These are phyloP conservation scores for Drosophila athabasca DNA, from an alignment of 1,140 invertebrate genomes.

Conservation along the genomic window DNA sequence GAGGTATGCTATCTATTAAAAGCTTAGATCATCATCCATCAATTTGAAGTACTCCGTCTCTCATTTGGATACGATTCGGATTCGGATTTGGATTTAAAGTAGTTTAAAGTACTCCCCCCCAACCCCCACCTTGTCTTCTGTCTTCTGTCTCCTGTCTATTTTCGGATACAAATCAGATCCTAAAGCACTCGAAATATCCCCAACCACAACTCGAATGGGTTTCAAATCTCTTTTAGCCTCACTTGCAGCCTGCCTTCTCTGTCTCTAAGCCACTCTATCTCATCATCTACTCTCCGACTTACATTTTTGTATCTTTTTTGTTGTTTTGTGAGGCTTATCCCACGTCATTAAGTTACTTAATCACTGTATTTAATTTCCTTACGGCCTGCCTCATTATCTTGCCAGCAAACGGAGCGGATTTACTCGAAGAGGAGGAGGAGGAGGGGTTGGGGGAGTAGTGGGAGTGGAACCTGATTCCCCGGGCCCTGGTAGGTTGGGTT, in stretches of 20 bases:
- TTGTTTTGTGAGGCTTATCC: constrained; percentile 49
- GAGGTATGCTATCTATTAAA: constrained; percentile 3
- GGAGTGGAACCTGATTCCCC: constrained; percentile 25
- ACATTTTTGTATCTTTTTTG: too few relatives aligned
- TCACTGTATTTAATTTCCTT: constrained; percentile 79
- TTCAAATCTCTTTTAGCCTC: constrained; percentile 13
- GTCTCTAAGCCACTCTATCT: constrained; percentile 15
- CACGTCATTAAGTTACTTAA: constrained; percentile 82
- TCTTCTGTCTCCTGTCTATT: too few relatives aligned
- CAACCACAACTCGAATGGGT: constrained; percentile 20
- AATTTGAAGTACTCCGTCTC: constrained; percentile 14
- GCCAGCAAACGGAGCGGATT: constrained; percentile 34
- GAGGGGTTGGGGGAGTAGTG: background rate
- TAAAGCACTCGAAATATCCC: constrained; percentile 13
- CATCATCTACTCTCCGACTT: constrained; percentile 4
- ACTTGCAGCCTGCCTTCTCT: constrained; percentile 1
- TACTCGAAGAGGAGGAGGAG: constrained; percentile 19
- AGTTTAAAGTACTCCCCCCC: too few relatives aligned
- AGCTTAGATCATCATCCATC: constrained; percentile 28
- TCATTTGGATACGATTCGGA: too few relatives aligned
- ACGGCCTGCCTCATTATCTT: constrained; percentile 72
- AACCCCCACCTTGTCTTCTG: too few relatives aligned
- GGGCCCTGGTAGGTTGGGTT: constrained; percentile 55
- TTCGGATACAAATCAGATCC: too few relatives aligned
- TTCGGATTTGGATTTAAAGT: too few relatives aligned